Percentiles rank a stretch among this genome's conserved stretches.
These are phyloP conservation scores for Pseudorectes ferrugineus DNA, from an alignment of 2,113 vertebrate genomes.

Conservation along the genomic window DNA sequence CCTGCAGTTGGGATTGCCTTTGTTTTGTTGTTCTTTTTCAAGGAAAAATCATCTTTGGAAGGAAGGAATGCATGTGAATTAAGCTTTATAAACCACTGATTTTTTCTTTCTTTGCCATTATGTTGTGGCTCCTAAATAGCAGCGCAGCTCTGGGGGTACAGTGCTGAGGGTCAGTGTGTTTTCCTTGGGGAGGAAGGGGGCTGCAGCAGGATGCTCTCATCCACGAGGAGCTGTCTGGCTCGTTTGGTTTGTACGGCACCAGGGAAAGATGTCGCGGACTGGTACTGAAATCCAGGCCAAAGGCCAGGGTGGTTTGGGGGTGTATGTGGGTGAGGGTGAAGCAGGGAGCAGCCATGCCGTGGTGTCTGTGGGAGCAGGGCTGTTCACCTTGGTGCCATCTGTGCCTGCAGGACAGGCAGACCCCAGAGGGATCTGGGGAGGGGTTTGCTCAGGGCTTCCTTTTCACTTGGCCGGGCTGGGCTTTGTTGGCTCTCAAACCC, in stretches of 20 bases:
- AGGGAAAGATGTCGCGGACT: neutral
- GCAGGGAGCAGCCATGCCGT: neutral
- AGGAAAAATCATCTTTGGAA: neutral
- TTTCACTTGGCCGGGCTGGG: fast-evolving
- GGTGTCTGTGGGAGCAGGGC: neutral
- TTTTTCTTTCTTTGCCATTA: neutral
- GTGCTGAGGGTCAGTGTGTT: neutral
- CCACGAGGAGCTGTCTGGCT: neutral
- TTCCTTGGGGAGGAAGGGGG: neutral
- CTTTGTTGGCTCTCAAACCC: neutral
- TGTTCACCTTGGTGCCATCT: neutral
- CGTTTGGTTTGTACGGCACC: neutral
- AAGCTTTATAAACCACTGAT: neutral
- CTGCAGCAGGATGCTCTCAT: neutral
- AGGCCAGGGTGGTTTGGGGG: neutral
- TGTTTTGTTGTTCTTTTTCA: neutral
- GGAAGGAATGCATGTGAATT: neutral
- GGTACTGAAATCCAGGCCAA: neutral
- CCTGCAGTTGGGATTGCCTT: neutral
- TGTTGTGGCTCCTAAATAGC: neutral
- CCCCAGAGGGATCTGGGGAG: neutral
- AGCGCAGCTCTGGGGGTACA: neutral
- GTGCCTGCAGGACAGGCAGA: neutral
- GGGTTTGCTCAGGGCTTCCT: neutral
- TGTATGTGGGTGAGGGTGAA: neutral